A percentile compares a stretch with the other conserved stretches of the same genome.
Conservation (phyloP, 1,140 invertebrate genomes). For the Babylonia areolata region DNA sequence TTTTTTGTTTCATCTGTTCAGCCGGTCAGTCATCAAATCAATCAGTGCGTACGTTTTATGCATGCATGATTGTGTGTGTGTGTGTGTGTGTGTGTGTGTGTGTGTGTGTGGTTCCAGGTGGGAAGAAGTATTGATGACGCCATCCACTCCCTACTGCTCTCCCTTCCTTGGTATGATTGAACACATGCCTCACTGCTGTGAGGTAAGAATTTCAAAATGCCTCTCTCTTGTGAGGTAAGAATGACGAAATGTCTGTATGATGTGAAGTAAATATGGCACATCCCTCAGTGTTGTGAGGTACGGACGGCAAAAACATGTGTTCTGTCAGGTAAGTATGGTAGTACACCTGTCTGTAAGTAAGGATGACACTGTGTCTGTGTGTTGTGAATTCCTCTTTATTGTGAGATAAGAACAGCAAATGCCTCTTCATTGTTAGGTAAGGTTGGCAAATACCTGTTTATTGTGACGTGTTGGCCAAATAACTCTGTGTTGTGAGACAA, state of each 20-base stretch:
- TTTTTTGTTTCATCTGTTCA: too few species aligned
- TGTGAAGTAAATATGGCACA: background rate
- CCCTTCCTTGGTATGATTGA: slow-evolving; percentile 75
- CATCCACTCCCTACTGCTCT: slow-evolving; percentile 63
- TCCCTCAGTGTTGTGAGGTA: background rate
- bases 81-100: slow-evolving; percentile 13
- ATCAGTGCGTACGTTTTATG: too few species aligned
- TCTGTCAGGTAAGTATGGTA: too few species aligned
- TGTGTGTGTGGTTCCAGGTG: slow-evolving; percentile 64
- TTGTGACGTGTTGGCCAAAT: too few species aligned
- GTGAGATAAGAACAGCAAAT: too few species aligned
- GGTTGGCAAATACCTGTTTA: too few species aligned
- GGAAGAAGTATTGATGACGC: slow-evolving; percentile 71
- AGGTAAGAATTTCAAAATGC: background rate
- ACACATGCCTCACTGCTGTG: slow-evolving; percentile 64
- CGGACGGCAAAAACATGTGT: background rate
- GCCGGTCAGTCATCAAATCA: too few species aligned
- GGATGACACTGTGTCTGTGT: too few species aligned
- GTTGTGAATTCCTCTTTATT: too few species aligned
- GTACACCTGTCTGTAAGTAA: too few species aligned
- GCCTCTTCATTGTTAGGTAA: too few species aligned
- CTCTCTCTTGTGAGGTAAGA: background rate
- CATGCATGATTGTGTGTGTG: background rate
- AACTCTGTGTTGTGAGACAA: too few species aligned
- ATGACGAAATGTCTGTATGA: background rate